Percentiles rank a stretch among this genome's conserved stretches.
These are phyloP conservation scores for Dermolepida albohirtum DNA, from an alignment of 2,888 invertebrate genomes.

Conservation along the genomic window DNA sequence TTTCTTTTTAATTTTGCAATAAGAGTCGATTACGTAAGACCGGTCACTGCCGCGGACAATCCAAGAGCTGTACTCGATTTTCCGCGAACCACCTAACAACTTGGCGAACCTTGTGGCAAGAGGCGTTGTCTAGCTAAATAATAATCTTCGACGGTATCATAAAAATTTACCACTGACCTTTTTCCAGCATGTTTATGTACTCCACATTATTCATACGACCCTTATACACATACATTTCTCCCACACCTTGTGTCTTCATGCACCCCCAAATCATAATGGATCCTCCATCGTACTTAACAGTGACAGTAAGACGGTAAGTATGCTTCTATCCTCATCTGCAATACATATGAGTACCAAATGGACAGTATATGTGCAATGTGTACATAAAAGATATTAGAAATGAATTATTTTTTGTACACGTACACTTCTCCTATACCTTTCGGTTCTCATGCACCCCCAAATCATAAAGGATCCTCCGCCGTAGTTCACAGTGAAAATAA, in stretches of 20 bases:
- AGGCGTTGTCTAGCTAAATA: conserved; percentile 19
- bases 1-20: too few species aligned
- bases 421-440: too few species aligned
- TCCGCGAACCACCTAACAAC: not conserved
- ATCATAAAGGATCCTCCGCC: too few species aligned
- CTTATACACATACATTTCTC: conserved; percentile 18
- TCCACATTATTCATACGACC: conserved; percentile 22
- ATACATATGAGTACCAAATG: conserved; percentile 1
- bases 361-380: conserved; percentile 2
- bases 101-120: conserved; percentile 28
- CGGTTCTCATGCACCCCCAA: too few species aligned
- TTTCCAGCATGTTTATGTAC: conserved; percentile 14
- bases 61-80: not conserved
- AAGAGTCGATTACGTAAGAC: too few species aligned
- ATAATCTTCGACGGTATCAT: not conserved
- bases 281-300: conserved; percentile 14
- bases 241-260: conserved; percentile 8
- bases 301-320: conserved; percentile 2
- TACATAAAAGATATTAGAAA: conserved; percentile 6
- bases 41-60: too few species aligned
- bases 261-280: conserved; percentile 25
- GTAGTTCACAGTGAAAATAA: too few species aligned
- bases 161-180: not conserved
- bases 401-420: too few species aligned
- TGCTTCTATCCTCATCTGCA: not conserved